A percentile compares a stretch with the other conserved stretches of the same genome.
Evolutionary conservation across 2,113 vertebrate species (phyloP).

Genomic region (Isichthys henryi): DNA sequence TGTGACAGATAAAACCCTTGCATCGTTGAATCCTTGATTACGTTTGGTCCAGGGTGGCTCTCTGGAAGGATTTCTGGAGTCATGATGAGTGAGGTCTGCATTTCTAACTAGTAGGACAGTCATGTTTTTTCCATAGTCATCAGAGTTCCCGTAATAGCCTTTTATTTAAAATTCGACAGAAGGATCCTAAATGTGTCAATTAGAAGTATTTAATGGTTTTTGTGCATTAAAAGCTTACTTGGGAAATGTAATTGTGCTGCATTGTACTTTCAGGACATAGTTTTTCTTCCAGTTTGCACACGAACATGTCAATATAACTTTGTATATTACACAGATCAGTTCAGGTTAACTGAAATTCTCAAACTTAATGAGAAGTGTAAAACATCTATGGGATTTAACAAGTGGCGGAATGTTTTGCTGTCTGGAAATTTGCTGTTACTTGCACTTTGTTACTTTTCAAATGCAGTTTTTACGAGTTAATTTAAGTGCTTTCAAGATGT

Average conservation of each 20-base stretch:
- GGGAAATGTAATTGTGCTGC: not conserved
- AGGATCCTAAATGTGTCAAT: not conserved
- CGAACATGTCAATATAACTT: not conserved
- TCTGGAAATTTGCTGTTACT: not conserved
- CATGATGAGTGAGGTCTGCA: constrained; percentile 50
- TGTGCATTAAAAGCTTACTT: constrained; percentile 35
- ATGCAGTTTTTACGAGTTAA: not conserved
- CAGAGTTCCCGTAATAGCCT: constrained; percentile 73
- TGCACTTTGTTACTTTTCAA: not conserved
- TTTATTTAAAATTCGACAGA: constrained; percentile 47
- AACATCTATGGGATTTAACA: not conserved
- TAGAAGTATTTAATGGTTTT: constrained; percentile 48
- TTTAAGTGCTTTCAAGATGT: not conserved
- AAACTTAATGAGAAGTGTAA: not conserved
- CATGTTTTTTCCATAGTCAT: constrained; percentile 60
- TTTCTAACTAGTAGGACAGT: constrained; percentile 42
- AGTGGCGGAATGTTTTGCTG: not conserved
- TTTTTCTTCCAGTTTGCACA: not conserved
- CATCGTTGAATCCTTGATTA: not conserved
- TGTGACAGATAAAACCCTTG: not conserved
- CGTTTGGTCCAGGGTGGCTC: not conserved
- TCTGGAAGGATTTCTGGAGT: constrained; percentile 24
- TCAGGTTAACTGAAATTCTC: not conserved
- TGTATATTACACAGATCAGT: not conserved
- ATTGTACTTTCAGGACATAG: not conserved